These are phyloP conservation scores for Lasaia peninsularis DNA, from an alignment of 1,140 invertebrate species.

Conservation along the genomic window DNA sequence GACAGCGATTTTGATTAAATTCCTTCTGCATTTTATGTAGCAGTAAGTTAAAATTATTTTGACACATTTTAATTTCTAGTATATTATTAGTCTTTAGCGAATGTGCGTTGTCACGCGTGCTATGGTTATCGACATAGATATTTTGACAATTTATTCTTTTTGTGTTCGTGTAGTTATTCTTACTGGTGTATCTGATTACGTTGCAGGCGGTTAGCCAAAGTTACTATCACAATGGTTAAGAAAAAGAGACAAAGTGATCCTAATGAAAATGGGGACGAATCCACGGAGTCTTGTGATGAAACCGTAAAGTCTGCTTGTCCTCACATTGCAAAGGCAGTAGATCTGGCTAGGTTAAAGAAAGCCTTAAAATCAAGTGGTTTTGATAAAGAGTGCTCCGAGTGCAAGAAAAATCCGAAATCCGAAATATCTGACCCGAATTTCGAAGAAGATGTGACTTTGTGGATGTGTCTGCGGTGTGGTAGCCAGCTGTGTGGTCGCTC, in stretches of 20 bases:
- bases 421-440: constrained; percentile 70
- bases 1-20: constrained; percentile 26
- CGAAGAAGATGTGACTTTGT: constrained; percentile 80
- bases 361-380: constrained; percentile 78
- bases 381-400: constrained; percentile 80
- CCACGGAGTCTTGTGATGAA: constrained; percentile 82
- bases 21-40: constrained; percentile 50
- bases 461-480: constrained; percentile 86
- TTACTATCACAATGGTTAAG: constrained; percentile 75
- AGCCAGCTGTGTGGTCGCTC: constrained; percentile 86
- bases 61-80: constrained; percentile 8
- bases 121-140: constrained; percentile 69
- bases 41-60: constrained; percentile 47
- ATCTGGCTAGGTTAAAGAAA: constrained; percentile 81
- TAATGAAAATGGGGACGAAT: constrained; percentile 77
- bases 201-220: constrained; percentile 58
- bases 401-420: constrained; percentile 68
- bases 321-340: constrained; percentile 84
- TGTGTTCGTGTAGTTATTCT: constrained; percentile 68
- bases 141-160: constrained; percentile 72
- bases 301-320: constrained; percentile 78
- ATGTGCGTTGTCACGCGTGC: constrained; percentile 73
- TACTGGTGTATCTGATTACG: constrained; percentile 72
- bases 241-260: constrained; percentile 82
- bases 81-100: constrained; percentile 39